A percentile compares a stretch with the other conserved stretches of the same genome.
phyloP scores from a whole-genome alignment of 2,113 vertebrate genomes.

The Cyrtonyx montezumae region DNA sequence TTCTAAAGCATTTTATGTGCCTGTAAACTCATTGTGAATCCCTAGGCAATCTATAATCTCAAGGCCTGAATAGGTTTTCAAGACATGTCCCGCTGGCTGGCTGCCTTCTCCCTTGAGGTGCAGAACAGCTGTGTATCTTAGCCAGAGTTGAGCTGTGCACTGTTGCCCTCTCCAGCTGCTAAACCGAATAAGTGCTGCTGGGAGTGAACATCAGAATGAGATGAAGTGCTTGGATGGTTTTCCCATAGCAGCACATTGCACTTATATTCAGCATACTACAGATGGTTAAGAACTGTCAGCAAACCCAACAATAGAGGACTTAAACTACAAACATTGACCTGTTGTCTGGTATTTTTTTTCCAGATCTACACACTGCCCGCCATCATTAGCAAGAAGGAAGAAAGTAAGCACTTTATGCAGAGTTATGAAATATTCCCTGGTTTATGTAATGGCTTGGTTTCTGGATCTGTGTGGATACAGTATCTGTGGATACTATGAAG shows the following conservation, averaged over 20 bases:
- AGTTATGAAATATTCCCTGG: not conserved
- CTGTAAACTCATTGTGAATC: not conserved
- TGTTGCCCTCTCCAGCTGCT: not conserved
- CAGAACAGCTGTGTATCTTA: not conserved
- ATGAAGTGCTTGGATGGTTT: not conserved
- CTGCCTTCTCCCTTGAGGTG: not conserved
- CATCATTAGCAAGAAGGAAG: slow-evolving; percentile 96
- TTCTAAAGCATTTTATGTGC: not conserved
- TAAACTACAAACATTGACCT: not conserved
- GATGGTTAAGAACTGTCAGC: not conserved
- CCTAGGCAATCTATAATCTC: not conserved
- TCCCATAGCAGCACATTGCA: not conserved
- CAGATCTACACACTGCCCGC: slow-evolving; percentile 96
- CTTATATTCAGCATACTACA: not conserved
- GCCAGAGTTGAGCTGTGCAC: not conserved
- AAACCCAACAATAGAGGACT: not conserved
- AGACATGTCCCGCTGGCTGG: not conserved
- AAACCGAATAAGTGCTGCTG: not conserved
- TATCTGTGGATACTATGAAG: not conserved
- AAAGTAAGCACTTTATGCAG: slow-evolving; percentile 86
- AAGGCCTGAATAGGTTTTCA: not conserved
- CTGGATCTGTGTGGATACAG: not conserved
- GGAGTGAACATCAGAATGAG: not conserved
- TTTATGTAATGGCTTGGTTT: not conserved
- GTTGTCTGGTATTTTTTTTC: slow-evolving; percentile 26